Evolutionary conservation across 2,888 invertebrate species (phyloP), one percentile per base, ranked within the genome.

Genomic region (Lamellibrachia satsuma): DNA sequence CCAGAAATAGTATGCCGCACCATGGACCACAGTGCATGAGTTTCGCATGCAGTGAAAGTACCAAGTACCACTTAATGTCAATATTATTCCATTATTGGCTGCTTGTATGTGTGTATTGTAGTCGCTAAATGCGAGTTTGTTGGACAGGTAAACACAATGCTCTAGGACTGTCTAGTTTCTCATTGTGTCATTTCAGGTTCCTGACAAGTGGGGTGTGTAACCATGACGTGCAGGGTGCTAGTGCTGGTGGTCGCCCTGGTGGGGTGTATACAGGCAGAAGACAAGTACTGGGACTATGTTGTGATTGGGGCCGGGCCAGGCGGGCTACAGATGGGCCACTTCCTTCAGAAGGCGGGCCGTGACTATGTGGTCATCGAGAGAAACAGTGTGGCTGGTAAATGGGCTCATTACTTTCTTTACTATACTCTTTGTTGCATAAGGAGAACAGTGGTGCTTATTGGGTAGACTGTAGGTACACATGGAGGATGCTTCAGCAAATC

Each of bases 271-370:
- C 52, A 91, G 52, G 52, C 27, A 11, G 91, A 15, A 51, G 91
- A 52, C 91, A 51, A 52, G 91, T 57, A 91, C 91, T 93, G 93
- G 93, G 96, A 97, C 91, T 97, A 97, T 95, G 96, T 97, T 94
- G 94, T 97, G 52, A 95, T 97, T 4, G 97, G 97, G 11, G 97
- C 96, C 22, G 97, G 97, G 22, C 97, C 97, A 3, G 95, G 95
- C 2, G 97, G 97, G 8, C 95, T 97, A 52, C 97, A 97, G 94
- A 94, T 97, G 94, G 97, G 96, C 39, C 96, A 96, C 94, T 96
- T 96, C 94, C 93, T 97, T 51, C 92, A 96, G 90, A 94, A 94
- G 92, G 95, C 95, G 39, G 94, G 94, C 55, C 93, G 96, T 92
- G 96, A 97, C 93, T 97, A 97, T 94, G 94, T 97, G n/a, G 95